Evolutionary conservation across 2,888 invertebrate species (phyloP), one percentile per base, ranked within the genome.

Genomic region (Drosophila rellima): DNA sequence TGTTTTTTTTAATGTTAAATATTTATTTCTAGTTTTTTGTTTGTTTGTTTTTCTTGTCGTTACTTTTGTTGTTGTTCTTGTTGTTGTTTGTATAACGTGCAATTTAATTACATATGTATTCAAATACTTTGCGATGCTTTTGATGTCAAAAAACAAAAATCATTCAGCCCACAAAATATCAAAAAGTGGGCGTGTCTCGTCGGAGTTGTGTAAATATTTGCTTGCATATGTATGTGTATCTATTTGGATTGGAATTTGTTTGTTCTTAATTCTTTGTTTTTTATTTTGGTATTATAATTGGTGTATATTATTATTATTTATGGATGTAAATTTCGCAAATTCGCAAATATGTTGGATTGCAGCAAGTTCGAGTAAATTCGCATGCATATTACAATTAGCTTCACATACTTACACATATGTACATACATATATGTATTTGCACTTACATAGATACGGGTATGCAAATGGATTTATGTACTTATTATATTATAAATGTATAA

Each of bases 131-230:
- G 51, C 29, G 23, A 17, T 57, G 55, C 39, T 26, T 51, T 63
- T 52, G 52, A 59, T 63, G 69, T 70, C 84, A 86, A 86, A 77
- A 79, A 69, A 71, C 82, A 78, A 82, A 86, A 83, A 54, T 33
- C 47, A 13, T 47, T 45, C 5, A 37, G 74, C 76, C 48, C 70
- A 59, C 60, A 71, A 40, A 57, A 55, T 56, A 69, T 44, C 45
- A 57, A 71, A 71, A 57, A 26, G 51, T 66, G 78, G 56, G 65
- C 61, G 37, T 45, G 45, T 33, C 44, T 37, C 42, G 29, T 37
- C 42, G 29, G 71, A 35, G 20, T 26, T 67, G 59, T 59, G 54
- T 63, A 78, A 74, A 78, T 74, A 78, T 75, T 74, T 74, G 70
- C 62, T 75, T 65, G 71, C 67, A 67, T 70, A 63, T 45, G 33